Evolutionary conservation across 1,140 invertebrate genomes (phyloP), one percentile per base, ranked within the genome.

Genomic region (Calliphora vicina): DNA sequence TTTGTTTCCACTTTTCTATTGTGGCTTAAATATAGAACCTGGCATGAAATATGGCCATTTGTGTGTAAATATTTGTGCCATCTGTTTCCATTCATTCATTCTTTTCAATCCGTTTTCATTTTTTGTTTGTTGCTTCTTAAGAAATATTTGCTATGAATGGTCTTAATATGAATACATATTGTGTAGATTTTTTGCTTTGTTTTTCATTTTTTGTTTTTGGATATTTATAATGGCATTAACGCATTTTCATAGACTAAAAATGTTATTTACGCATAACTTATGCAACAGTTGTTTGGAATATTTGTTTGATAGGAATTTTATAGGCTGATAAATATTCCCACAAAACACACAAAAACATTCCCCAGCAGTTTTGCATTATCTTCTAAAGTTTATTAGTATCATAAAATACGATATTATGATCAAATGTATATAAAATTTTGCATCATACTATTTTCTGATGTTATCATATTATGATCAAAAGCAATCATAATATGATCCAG

Each of bases 221-320:
- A 78, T 78, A 78, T 78, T 78, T 78, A 78, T 78, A 45, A 45
- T 78, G 74, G 74, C 74, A 78, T 78, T 78, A 78, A 78, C 74
- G 74, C 74, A 78, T 78, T 78, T 78, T 78, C 74, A 78, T 45
- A 78, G 74, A 78, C 74, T 78, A 35, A 20, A 78, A 23, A 78
- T 43, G 42, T 78, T 78, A 78, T 78, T 78, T 78, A 42, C 74
- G 42, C 74, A 78, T 78, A 78, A 78, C 74, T 78, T 78, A 78
- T 78, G 74, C 74, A 78, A 78, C 74, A 78, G 74, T 78, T 78
- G 74, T 78, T 78, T 43, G 17, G 74, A 45, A 78, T 78, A 20
- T 78, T 43, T 25, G 4, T 67, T 67, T 67, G n/a, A 20, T 67
- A 23, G 61, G 61, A 67, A 67, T 67, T 67, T 23, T 23, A 23